These are phyloP conservation scores for Nematolebias whitei DNA, from an alignment of 2,113 vertebrate genomes.

Conservation along the genomic window DNA sequence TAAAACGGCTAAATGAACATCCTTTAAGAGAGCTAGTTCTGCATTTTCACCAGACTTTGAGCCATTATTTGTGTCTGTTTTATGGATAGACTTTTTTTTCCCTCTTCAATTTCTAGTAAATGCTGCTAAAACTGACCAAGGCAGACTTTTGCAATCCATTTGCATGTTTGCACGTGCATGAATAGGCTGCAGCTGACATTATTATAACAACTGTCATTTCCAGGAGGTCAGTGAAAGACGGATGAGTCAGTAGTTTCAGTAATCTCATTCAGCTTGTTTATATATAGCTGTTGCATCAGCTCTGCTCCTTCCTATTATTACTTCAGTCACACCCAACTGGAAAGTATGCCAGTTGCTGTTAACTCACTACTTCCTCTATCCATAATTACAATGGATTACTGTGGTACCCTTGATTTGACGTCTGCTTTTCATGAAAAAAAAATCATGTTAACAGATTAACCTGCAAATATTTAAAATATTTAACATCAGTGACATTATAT, in stretches of 20 bases:
- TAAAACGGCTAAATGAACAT: no score
- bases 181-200: neutral
- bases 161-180: conserved; percentile 42
- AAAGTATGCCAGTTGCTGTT: neutral
- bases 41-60: no score
- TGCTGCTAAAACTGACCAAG: no score
- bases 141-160: neutral
- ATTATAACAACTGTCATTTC: neutral
- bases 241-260: conserved; percentile 16
- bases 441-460: no score
- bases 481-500: no score
- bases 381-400: neutral
- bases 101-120: no score
- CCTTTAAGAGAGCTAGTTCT: no score
- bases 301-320: conserved; percentile 8
- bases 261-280: neutral
- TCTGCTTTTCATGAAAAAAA: no score
- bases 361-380: neutral
- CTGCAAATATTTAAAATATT: no score
- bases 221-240: neutral
- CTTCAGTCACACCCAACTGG: conserved; percentile 3
- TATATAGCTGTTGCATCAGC: conserved; percentile 24
- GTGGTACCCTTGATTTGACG: neutral
- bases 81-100: neutral
- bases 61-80: neutral